Evolutionary conservation across 1,140 invertebrate species (phyloP), one percentile per base, ranked within the genome.

Genomic region (Brachionus plicatilis): DNA sequence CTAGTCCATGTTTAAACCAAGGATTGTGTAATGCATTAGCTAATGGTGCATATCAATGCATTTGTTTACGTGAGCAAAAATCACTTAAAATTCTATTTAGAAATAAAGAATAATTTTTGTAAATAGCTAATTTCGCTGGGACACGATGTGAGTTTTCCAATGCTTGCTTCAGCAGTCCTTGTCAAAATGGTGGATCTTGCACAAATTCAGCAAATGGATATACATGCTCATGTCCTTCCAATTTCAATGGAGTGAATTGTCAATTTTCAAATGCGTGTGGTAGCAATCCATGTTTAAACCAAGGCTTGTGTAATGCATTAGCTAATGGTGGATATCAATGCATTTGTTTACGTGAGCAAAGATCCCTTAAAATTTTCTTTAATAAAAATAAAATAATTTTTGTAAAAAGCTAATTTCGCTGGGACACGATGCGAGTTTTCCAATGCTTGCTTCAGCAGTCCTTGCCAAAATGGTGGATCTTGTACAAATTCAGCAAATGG

Each of bases 281-380:
- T 33, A 76, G 43, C 20, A 76, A 50, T 47, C 41, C 72, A 76
- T 76, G 72, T 29, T 29, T 76, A 6, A 95, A 96, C 89, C 92
- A 92, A 41, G 86, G 83, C 1, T 27, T 27, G 2, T 84, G 83
- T 53, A 24, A 24, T 24, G 24, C 1, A 0, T 24, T 24, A 24
- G 24, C 24, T 24, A 24, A 24, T 24, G 24, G 24, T 24, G 24
- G 24, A 24, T 24, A 24, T 24, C 24, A 24, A 24, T 82, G 79
- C 53, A 17, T 37, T 41, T 82, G 79, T 68, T 68, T 82, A 82
- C 79, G 79, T 82, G 41, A 82, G 79, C 9, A 12, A 33, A 33
- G 0, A 29, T 29, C 8, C 12, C 20, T 29, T 29, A 41, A 70
- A 12, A 29, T 29, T 29, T 1, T 41, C 14, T 70, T 29, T 8